phyloP scores from a whole-genome alignment of 53 echinoderm and acorn worm genomes.

The Hippasteria phrygiana region DNA sequence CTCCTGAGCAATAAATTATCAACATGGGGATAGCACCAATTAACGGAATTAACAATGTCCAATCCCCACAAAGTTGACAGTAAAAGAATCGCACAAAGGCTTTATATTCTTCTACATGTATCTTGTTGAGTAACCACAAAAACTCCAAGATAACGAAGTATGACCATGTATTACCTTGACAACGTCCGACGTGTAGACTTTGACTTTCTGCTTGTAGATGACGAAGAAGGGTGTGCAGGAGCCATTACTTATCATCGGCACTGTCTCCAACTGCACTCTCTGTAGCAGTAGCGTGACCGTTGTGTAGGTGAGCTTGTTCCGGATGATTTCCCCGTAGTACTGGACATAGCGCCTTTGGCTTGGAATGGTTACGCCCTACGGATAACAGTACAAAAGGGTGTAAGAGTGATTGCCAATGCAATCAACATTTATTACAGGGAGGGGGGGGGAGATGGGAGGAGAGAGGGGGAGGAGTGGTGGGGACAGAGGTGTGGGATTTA shows the following conservation, averaged over 20 bases:
- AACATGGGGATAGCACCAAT: too few relatives aligned
- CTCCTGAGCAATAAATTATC: too few relatives aligned
- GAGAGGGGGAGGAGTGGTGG: too few relatives aligned
- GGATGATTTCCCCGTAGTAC: constrained; percentile 93
- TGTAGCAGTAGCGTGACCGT: constrained; percentile 84
- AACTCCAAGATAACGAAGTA: background rate
- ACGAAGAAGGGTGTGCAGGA: constrained; percentile 94
- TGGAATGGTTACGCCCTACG: constrained; percentile 97
- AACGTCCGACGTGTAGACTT: constrained; percentile 88
- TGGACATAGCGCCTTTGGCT: constrained; percentile 97
- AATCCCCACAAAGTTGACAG: too few relatives aligned
- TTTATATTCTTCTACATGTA: too few relatives aligned
- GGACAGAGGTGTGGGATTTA: too few relatives aligned
- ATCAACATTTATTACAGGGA: too few relatives aligned
- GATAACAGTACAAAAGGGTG: background rate
- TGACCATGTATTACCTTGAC: constrained; percentile 71
- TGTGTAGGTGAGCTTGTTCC: constrained; percentile 69
- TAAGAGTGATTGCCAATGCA: too few relatives aligned
- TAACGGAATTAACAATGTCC: too few relatives aligned
- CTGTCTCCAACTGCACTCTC: constrained; percentile 90
- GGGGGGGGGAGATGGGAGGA: too few relatives aligned
- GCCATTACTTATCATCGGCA: constrained; percentile 95
- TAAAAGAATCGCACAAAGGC: too few relatives aligned
- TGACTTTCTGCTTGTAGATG: constrained; percentile 95
- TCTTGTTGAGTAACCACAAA: too few relatives aligned